These are phyloP conservation scores for Saturnia japonica DNA, from an alignment of 2,888 invertebrate genomes.

Conservation along the genomic window DNA sequence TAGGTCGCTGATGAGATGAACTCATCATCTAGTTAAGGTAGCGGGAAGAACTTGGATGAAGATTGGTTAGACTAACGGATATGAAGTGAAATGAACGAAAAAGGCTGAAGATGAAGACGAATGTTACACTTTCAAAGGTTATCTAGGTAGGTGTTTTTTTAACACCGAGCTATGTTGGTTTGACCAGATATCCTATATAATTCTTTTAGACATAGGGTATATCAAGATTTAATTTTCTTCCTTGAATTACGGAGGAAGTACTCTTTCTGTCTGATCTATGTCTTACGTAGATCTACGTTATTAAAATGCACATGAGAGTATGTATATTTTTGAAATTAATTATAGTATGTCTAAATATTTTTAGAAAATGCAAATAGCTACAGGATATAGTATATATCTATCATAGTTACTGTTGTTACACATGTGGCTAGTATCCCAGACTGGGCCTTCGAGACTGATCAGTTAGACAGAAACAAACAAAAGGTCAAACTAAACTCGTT, in stretches of 20 bases:
- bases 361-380: not conserved
- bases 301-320: not conserved
- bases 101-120: too few species aligned
- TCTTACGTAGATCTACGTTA: not conserved
- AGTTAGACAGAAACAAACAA: conserved; percentile 3
- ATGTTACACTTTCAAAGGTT: too few species aligned
- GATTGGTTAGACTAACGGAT: too few species aligned
- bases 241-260: not conserved
- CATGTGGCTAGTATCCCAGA: conserved; percentile 10
- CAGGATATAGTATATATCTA: not conserved
- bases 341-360: not conserved
- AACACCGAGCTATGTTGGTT: too few species aligned
- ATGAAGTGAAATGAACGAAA: too few species aligned
- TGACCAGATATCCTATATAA: too few species aligned
- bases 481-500: not conserved
- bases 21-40: too few species aligned
- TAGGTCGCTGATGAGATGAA: too few species aligned
- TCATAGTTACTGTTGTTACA: not conserved
- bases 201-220: too few species aligned
- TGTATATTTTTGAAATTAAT: not conserved
- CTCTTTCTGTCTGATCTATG: not conserved
- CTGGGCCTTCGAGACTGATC: not conserved
- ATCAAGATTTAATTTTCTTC: too few species aligned
- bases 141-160: too few species aligned
- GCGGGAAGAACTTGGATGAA: too few species aligned